phyloP scores from a whole-genome alignment of 2,113 vertebrate genomes.

The Trogon surrucura region DNA sequence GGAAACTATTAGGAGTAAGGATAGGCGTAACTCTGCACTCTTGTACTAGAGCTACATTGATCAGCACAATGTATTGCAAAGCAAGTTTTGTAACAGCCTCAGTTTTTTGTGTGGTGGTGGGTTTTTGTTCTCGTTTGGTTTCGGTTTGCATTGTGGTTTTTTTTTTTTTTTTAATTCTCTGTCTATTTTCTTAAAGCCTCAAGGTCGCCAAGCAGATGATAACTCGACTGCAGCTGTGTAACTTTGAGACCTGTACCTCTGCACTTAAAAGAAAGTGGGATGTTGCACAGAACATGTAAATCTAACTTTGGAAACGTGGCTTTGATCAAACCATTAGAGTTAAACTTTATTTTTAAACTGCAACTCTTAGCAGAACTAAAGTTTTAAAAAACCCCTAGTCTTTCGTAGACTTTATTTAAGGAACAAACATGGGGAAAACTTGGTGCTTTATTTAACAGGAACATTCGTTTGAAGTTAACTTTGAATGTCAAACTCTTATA shows the following conservation, averaged over 20 bases:
- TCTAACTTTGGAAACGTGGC: constrained; percentile 5
- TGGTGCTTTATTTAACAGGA: constrained; percentile 21
- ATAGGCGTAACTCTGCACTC: neutral
- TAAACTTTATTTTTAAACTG: constrained; percentile 50
- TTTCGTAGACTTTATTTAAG: constrained; percentile 54
- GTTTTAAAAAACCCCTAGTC: neutral
- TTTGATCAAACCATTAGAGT: constrained; percentile 48
- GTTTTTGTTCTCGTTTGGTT: neutral
- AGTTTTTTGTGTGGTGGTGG: neutral
- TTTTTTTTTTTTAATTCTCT: neutral
- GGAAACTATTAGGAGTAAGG: neutral
- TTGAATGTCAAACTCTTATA: neutral
- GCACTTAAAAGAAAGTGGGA: neutral
- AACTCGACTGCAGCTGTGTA: constrained; percentile 89
- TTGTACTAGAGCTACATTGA: neutral
- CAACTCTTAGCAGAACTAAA: constrained; percentile 30
- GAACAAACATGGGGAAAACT: constrained; percentile 30
- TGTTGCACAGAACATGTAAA: neutral
- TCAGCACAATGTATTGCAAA: neutral
- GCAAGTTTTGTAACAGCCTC: neutral
- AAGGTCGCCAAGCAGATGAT: constrained; percentile 88
- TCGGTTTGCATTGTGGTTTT: neutral
- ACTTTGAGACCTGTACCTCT: constrained; percentile 25
- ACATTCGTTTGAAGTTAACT: constrained; percentile 11
- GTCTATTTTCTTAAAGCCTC: constrained; percentile 80